Base-by-base conservation (phyloP, 2,888 invertebrate species). In the Penaeus monodon region DNA sequence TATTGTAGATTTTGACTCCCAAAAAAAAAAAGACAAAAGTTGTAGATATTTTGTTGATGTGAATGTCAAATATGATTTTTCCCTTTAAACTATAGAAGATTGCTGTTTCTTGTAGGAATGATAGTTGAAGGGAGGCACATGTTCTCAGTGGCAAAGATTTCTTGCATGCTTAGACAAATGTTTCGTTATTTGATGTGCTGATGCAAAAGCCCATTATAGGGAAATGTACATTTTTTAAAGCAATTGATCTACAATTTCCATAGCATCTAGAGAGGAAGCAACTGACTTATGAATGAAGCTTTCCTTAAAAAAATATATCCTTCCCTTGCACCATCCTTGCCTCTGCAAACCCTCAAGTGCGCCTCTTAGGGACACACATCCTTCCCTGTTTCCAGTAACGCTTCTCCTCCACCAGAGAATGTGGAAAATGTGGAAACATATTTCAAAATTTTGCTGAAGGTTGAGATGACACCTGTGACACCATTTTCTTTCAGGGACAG, bases 401-500 rank as follows among this genome's bases (percentile, higher is more conserved):
- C 33, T 87, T 7, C 85, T 65, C 76, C 88, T 24, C 68, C 80
- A 24, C 81, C 82, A 17, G 83, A 89, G 63, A 80, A 70, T 33
- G 22, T 44, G 1, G 85, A 64, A 22, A 4, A 38, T 64, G 57
- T 64, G 33, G 85, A 90, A 85, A 73, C 44, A n/a, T 88, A 63
- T 90, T 90, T 57, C 33, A 85, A 38, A n/a, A 73, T 88, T 24
- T 88, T 90, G 88, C 66, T 86, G 73, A 77, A 78, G 68, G 86
- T 82, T 2, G 90, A 90, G 64, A 81, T 44, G 17, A 77, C 84
- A 24, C 73, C 87, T 24, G 81, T 90, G 6, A 87, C 90, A 10
- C 88, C 90, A 29, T 86, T 80, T 49, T 82, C 85, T 17, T 90
- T 83, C 81, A 88, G 83, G 65, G 88, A 90, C 38, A 82, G 90